Evolutionary conservation across 2,113 vertebrate species (phyloP).

Genomic region (Channa argus): DNA sequence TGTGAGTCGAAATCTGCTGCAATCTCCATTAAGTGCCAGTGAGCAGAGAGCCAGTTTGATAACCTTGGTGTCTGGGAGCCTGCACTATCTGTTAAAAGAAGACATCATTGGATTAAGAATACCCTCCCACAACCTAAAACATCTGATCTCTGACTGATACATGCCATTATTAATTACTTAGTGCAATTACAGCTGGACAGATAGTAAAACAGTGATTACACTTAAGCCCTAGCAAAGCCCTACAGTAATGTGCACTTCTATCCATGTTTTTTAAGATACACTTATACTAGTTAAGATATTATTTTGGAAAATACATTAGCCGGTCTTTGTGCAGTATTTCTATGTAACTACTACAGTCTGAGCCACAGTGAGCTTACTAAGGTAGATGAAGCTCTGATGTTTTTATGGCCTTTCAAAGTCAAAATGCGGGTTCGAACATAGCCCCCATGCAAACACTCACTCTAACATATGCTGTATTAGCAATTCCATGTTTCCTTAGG

Average conservation of each 20-base stretch:
- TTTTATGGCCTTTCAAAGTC: too few species aligned
- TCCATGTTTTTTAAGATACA: neutral
- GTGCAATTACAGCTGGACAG: slow-evolving; percentile 88
- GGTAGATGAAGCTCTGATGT: too few species aligned
- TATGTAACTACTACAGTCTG: too few species aligned
- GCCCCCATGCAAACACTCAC: too few species aligned
- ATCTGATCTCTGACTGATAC: slow-evolving; percentile 85
- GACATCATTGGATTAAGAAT: slow-evolving; percentile 87
- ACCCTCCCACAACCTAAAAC: slow-evolving; percentile 83
- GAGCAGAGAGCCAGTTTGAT: slow-evolving; percentile 82
- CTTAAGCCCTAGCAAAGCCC: slow-evolving; percentile 29
- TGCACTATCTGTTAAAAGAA: slow-evolving; percentile 80
- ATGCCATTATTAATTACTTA: slow-evolving; percentile 89
- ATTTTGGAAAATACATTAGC: neutral
- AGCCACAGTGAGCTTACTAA: too few species aligned
- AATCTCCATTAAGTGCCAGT: slow-evolving; percentile 77
- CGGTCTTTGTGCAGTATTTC: too few species aligned
- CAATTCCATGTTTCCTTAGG: too few species aligned
- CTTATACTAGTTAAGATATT: neutral
- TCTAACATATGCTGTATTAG: too few species aligned
- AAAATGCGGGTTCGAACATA: too few species aligned
- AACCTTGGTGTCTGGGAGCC: slow-evolving; percentile 86
- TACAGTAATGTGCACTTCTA: slow-evolving; percentile 37
- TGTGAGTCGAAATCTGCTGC: slow-evolving; percentile 63
- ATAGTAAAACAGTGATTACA: slow-evolving; percentile 74